phyloP scores from a whole-genome alignment of 2,113 vertebrate species.

The Microtus montanus region DNA sequence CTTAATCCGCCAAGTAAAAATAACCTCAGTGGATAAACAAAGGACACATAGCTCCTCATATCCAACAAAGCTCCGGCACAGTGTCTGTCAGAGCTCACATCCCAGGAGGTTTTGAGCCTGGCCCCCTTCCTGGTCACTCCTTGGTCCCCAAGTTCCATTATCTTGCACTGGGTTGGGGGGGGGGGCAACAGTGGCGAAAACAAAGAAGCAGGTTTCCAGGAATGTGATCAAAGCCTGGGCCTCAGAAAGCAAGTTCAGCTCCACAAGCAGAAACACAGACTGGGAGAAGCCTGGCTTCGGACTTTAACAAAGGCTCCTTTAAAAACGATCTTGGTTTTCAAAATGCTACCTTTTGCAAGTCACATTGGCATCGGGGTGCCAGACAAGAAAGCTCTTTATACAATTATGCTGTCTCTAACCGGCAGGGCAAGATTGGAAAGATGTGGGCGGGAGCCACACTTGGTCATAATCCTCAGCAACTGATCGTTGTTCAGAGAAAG shows the following conservation, averaged over 20 bases:
- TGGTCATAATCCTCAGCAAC: constrained; percentile 32
- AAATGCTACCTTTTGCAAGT: constrained; percentile 59
- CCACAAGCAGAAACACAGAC: constrained; percentile 13
- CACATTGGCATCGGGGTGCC: neutral
- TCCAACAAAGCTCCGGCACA: neutral
- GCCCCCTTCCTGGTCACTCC: neutral
- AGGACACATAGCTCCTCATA: neutral
- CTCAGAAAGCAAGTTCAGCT: neutral
- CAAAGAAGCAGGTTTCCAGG: constrained; percentile 59
- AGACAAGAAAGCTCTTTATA: constrained; percentile 61
- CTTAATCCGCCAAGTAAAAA: constrained; percentile 58
- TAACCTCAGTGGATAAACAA: neutral
- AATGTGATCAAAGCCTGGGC: neutral
- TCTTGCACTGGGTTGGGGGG: neutral
- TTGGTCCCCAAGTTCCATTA: neutral
- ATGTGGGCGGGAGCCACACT: constrained; percentile 15
- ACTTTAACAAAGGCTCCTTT: constrained; percentile 64
- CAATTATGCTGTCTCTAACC: constrained; percentile 42
- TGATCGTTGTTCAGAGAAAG: neutral
- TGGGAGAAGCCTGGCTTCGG: constrained; percentile 32
- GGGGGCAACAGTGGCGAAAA: neutral
- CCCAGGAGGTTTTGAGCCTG: neutral
- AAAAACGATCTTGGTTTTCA: constrained; percentile 45
- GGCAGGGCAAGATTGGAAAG: constrained; percentile 48
- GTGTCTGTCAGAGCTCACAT: neutral